phyloP scores from a whole-genome alignment of 2,888 invertebrate species.

The Caenorhabditis zanzibari region DNA sequence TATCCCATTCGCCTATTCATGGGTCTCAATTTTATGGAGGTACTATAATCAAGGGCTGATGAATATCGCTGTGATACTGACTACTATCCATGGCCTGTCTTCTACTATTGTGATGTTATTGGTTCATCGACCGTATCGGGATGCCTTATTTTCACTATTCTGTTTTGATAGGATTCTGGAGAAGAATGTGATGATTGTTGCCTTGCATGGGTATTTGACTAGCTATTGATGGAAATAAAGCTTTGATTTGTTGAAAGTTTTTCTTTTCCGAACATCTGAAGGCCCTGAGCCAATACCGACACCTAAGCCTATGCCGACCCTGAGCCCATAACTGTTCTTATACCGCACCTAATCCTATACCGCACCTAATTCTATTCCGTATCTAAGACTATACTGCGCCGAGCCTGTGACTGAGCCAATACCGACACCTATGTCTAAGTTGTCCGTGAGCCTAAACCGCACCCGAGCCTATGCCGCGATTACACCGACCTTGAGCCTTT shows the following conservation, averaged over 20 bases:
- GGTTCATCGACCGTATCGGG: conserved; percentile 12
- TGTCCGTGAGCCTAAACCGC: too few species aligned
- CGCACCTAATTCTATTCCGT: too few species aligned
- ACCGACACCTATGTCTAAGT: too few species aligned
- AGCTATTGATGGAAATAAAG: not conserved
- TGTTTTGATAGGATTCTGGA: not conserved
- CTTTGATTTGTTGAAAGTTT: not conserved
- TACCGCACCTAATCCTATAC: too few species aligned
- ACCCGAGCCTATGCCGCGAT: too few species aligned
- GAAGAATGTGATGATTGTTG: not conserved
- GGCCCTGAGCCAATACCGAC: too few species aligned
- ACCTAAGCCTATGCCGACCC: too few species aligned
- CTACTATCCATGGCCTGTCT: conserved; percentile 9
- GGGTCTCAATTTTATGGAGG: conserved; percentile 22
- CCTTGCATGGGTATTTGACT: not conserved
- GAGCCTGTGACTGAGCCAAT: too few species aligned
- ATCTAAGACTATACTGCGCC: too few species aligned
- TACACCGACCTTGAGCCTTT: too few species aligned
- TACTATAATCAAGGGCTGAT: conserved; percentile 16
- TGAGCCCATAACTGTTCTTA: too few species aligned
- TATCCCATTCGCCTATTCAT: conserved; percentile 11
- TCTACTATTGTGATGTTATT: conserved; percentile 12
- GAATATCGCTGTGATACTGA: conserved; percentile 13
- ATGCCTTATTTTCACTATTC: not conserved
- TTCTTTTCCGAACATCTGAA: too few species aligned